A percentile compares a stretch with the other conserved stretches of the same genome.
Evolutionary conservation across 2,888 invertebrate genomes (phyloP).

Genomic region (Tiliacea aurago): DNA sequence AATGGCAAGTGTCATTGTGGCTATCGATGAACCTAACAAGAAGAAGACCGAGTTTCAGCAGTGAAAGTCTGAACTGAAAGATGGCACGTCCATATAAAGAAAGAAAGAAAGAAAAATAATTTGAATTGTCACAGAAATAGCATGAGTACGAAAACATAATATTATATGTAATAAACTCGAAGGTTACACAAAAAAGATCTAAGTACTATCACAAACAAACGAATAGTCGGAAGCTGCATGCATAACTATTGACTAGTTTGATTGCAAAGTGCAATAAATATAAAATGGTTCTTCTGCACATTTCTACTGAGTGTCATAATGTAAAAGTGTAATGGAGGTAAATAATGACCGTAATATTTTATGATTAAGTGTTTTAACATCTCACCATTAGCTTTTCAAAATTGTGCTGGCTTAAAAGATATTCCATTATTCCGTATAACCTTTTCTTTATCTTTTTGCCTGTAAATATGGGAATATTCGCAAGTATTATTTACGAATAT

Average conservation of each 20-base stretch:
- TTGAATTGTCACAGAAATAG: too few species aligned
- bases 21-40: neutral
- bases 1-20: too few species aligned
- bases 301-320: neutral
- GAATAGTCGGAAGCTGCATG: too few species aligned
- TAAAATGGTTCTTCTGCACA: slow-evolving; percentile 27
- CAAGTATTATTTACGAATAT: neutral
- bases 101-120: too few species aligned
- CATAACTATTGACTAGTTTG: neutral
- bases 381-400: slow-evolving; percentile 42
- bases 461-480: neutral
- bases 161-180: too few species aligned
- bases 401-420: slow-evolving; percentile 20
- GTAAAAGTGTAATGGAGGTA: slow-evolving; percentile 48
- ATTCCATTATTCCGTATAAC: slow-evolving; percentile 22
- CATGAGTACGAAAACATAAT: too few species aligned
- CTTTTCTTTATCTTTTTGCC: neutral
- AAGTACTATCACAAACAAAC: too few species aligned
- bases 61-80: neutral
- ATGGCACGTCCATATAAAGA: neutral
- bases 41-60: neutral
- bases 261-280: neutral
- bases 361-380: slow-evolving; percentile 56
- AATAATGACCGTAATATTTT: slow-evolving; percentile 52
- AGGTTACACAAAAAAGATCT: too few species aligned